Base-by-base conservation (phyloP, 1,140 invertebrate genomes). In the Achroia grisella region DNA sequence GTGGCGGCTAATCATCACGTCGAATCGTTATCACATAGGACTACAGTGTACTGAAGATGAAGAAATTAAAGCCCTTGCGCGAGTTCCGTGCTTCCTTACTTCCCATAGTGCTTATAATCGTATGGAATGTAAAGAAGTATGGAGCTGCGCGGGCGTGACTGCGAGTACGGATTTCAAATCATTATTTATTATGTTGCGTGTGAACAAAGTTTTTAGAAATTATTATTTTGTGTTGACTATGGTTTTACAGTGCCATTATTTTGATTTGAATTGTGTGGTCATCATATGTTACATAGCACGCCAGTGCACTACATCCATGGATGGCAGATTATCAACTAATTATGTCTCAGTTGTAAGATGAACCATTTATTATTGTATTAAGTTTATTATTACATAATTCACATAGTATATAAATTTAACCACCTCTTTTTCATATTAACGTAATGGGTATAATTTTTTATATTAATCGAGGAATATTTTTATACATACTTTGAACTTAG, bases 41-140 rank as follows among this genome's bases (percentile, higher is more conserved):
- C n/a, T 49, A 37, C 39, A 49, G 50, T 37, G 32, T 41, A 44
- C 43, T 45, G 61, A 71, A 76, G 64, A 45, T 44, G 69, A 73
- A 74, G 63, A 76, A 60, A 15, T 23, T 33, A 62, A 60, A 80
- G 85, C 86, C 17, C 86, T 86, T 77, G 89, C 89, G 89, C 88
- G 87, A 91, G 91, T 93, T 92, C 93, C 94, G 93, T 96, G 91
- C 94, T 96, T 96, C 93, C 92, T 95, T 95, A 94, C 93, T 94
- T 95, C 94, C 94, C 94, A 95, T 95, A 95, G 93, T 93, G 87
- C 81, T 88, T 87, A 88, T 88, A 74, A 89, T 80, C 90, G 78
- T 96, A 96, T 96, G 95, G 95, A 96, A 96, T 96, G 95, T 96
- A 96, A 95, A 95, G 94, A 96, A 96, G 94, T 96, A 95, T 96